Conservation (phyloP, 2,113 vertebrate genomes). For the Eidolon helvum region DNA sequence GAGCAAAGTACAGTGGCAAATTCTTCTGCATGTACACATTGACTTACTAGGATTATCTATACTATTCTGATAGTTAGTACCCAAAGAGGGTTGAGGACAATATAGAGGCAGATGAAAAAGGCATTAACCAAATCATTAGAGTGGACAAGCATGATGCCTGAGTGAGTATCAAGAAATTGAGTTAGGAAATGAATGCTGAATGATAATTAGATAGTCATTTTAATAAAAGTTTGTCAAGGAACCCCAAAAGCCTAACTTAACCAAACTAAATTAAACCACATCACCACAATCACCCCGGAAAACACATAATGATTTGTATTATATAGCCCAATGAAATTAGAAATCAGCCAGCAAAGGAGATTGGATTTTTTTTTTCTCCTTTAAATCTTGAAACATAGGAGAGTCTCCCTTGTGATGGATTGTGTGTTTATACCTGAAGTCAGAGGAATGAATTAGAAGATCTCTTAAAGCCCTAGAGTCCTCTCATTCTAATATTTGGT, state of each 20-base stretch:
- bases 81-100: neutral
- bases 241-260: neutral
- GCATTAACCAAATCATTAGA: neutral
- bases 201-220: constrained; percentile 5
- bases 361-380: neutral
- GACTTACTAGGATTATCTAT: neutral
- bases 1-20: neutral
- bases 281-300: neutral
- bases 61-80: neutral
- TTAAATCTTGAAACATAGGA: neutral
- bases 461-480: neutral
- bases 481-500: neutral
- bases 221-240: neutral
- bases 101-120: neutral
- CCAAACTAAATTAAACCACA: neutral
- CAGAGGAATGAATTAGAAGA: constrained; percentile 42
- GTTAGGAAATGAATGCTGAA: neutral
- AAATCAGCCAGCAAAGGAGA: neutral
- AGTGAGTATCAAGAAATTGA: neutral
- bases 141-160: neutral
- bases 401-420: neutral
- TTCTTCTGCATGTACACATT: neutral
- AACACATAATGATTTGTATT: neutral
- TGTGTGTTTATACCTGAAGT: constrained; percentile 40
- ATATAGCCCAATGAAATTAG: neutral